These are phyloP conservation scores for Lamprologus tigripictilis DNA, from an alignment of 2,113 vertebrate species.

Conservation along the genomic window DNA sequence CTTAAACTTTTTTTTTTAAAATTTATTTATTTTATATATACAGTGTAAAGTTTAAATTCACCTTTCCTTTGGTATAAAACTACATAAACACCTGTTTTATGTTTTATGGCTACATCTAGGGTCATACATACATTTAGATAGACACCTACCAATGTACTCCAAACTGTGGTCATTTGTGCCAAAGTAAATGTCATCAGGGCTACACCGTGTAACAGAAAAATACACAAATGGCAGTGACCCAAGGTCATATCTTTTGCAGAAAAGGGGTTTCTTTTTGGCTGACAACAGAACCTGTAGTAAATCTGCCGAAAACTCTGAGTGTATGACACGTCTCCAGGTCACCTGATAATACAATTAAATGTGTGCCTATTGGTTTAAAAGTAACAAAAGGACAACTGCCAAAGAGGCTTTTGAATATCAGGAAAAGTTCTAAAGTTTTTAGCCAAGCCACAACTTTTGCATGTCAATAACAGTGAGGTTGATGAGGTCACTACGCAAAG, in stretches of 20 bases:
- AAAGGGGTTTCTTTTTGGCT: not conserved
- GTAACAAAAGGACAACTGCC: not conserved
- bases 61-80: not conserved
- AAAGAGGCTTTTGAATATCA: not conserved
- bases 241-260: not conserved
- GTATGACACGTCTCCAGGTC: not conserved
- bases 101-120: not conserved
- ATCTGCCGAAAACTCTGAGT: not conserved
- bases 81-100: not conserved
- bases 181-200: not conserved
- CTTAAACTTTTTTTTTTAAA: accelerated
- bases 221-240: not conserved
- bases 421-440: not conserved
- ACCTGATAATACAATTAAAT: not conserved
- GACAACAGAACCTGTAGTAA: not conserved
- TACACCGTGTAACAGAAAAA: not conserved
- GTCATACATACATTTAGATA: not conserved
- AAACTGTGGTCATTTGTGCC: not conserved
- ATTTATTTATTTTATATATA: not conserved
- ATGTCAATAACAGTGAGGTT: not conserved
- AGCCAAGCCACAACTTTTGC: not conserved
- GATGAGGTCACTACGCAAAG: not conserved
- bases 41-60: not conserved
- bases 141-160: not conserved
- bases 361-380: not conserved